Evolutionary conservation across 2,888 invertebrate genomes (phyloP), one percentile per base, ranked within the genome.

Genomic region (Philereme vetulata): DNA sequence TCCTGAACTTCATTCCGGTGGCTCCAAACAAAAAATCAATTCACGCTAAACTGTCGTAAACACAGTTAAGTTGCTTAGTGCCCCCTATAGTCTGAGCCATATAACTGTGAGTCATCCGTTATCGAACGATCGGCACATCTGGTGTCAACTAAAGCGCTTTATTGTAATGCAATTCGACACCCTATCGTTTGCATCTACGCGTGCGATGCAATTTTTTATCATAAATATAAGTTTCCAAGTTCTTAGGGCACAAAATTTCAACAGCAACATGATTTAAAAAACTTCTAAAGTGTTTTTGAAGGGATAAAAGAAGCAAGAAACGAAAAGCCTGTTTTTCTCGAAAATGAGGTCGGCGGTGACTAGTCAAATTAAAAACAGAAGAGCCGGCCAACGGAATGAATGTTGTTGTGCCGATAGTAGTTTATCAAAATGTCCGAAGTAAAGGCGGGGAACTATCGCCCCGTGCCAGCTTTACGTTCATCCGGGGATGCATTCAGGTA

Each of bases 401-500:
- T 84, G 84, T 83, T 86, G 88, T 88, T 88, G 84, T 85, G 77
- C 74, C 78, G 74, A 80, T 79, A 80, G 84, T 83, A 84, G 89
- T 90, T 88, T 88, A 89, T 90, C 89, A 90, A 89, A 87, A 85
- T 72, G 86, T 87, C 86, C 71, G 74, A 72, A 56, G 47, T 52
- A 61, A 33, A 62, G 70, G 69, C 66, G 58, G 68, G 70, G 67
- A 74, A 76, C 77, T 74, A 78, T 74, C 71, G 74, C 62, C 67
- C 71, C 68, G 72, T 62, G 60, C 72, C 62, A 67, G 71, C 69
- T 73, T 72, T 73, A 72, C 76, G 67, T 77, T 83, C 79, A 78
- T 78, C 51, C 43, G 32, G 1, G 21, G 21, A 38, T n/a, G 35
- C 35, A 6, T 43, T 51, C 33, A 11, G 21, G 21, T 1, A 21